phyloP scores from a whole-genome alignment of 2,797 vertebrate genomes.

The Vireo griseus region DNA sequence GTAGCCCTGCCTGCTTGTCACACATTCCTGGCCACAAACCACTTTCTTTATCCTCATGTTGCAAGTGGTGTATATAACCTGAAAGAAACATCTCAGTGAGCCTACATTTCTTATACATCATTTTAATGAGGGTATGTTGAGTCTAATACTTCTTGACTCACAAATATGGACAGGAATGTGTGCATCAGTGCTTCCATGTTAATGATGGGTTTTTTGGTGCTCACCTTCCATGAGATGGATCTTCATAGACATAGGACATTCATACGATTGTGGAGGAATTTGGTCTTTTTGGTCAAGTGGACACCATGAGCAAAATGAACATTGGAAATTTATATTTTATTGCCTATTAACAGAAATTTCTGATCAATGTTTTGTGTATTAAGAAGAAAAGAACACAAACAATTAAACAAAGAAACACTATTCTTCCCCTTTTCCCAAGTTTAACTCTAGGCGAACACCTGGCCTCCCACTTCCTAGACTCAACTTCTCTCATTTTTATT shows the following conservation, averaged over 20 bases:
- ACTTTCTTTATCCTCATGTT: background rate
- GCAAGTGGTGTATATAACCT: background rate
- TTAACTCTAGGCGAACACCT: background rate
- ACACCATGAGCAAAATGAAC: background rate
- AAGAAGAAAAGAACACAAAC: background rate
- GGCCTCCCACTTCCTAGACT: background rate
- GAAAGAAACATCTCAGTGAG: background rate
- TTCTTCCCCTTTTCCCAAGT: background rate
- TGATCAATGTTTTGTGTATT: background rate
- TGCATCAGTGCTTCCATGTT: background rate
- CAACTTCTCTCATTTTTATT: background rate
- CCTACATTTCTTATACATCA: background rate
- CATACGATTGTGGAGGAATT: background rate
- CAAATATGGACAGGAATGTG: background rate
- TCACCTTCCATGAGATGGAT: background rate
- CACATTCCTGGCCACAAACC: background rate
- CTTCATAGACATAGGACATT: background rate
- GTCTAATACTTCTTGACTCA: background rate
- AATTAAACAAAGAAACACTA: background rate
- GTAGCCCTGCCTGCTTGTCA: background rate
- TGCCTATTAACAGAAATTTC: background rate
- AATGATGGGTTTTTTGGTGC: background rate
- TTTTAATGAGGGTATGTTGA: background rate
- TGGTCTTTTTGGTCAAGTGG: background rate
- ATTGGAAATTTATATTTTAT: background rate